phyloP scores from a whole-genome alignment of 2,888 invertebrate genomes.

The Tortricodes alternella region DNA sequence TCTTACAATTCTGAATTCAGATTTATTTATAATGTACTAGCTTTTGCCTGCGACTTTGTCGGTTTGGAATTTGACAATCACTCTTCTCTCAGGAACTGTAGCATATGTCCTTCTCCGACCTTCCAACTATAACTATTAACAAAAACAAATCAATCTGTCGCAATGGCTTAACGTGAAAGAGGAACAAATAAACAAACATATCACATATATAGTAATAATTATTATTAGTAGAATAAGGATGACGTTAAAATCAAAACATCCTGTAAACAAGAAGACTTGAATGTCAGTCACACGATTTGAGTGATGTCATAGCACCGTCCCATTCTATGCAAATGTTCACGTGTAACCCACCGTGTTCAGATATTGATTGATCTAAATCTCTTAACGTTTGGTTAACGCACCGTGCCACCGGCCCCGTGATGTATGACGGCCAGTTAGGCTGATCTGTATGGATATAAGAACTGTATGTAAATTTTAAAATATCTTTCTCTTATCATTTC shows the following conservation, averaged over 20 bases:
- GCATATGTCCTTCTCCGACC: too few relatives aligned
- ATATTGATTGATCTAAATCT: conserved; percentile 68
- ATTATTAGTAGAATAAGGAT: neutral
- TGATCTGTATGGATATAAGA: conserved; percentile 5
- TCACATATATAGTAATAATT: too few relatives aligned
- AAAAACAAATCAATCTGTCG: too few relatives aligned
- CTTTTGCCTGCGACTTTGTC: too few relatives aligned
- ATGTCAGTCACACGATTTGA: conserved; percentile 58
- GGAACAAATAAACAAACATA: too few relatives aligned
- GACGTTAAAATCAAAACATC: conserved; percentile 36
- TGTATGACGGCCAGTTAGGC: conserved; percentile 11
- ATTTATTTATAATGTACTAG: too few relatives aligned
- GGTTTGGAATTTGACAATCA: too few relatives aligned
- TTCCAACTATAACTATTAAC: too few relatives aligned
- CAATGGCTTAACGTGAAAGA: too few relatives aligned
- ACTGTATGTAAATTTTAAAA: conserved; percentile 17
- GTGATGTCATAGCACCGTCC: conserved; percentile 52
- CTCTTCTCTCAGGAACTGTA: too few relatives aligned
- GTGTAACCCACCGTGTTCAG: conserved; percentile 54
- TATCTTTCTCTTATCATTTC: neutral
- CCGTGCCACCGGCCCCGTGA: conserved; percentile 26
- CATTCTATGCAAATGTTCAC: conserved; percentile 81
- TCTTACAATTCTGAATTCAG: too few relatives aligned
- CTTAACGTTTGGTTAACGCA: conserved; percentile 36
- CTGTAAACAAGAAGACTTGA: conserved; percentile 46